phyloP scores from a whole-genome alignment of 2,888 invertebrate genomes.

The Spilosoma lubricipeda region DNA sequence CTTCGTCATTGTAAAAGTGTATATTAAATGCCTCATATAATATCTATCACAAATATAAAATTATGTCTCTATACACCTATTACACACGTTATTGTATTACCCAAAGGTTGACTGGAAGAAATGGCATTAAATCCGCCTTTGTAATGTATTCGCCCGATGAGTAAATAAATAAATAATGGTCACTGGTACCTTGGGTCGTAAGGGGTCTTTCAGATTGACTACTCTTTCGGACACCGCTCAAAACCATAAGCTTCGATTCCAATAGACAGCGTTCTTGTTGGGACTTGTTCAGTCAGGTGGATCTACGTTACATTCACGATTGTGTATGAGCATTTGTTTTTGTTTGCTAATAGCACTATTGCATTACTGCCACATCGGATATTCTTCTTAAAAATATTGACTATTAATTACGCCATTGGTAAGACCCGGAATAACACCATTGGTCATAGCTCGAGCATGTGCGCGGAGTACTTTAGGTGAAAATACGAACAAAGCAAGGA shows the following conservation, averaged over 20 bases:
- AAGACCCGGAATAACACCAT: too few relatives aligned
- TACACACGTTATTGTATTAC: not conserved
- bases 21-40: too few relatives aligned
- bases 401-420: too few relatives aligned
- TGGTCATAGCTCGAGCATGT: too few relatives aligned
- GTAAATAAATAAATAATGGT: not conserved
- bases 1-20: too few relatives aligned
- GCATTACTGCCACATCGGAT: not conserved
- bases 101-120: not conserved
- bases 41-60: too few relatives aligned
- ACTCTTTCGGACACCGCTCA: not conserved
- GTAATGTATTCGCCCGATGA: not conserved
- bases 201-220: not conserved
- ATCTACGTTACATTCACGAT: too few relatives aligned
- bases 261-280: not conserved
- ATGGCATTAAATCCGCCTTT: not conserved
- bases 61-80: not conserved
- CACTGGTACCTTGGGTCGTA: not conserved
- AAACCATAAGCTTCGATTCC: not conserved
- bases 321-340: not conserved
- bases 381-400: too few relatives aligned
- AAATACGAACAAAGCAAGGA: too few relatives aligned
- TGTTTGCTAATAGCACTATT: too few relatives aligned
- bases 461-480: too few relatives aligned
- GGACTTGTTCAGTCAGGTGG: not conserved